phyloP scores from a whole-genome alignment of 1,140 invertebrate genomes.

The Hormaphis cornu region DNA sequence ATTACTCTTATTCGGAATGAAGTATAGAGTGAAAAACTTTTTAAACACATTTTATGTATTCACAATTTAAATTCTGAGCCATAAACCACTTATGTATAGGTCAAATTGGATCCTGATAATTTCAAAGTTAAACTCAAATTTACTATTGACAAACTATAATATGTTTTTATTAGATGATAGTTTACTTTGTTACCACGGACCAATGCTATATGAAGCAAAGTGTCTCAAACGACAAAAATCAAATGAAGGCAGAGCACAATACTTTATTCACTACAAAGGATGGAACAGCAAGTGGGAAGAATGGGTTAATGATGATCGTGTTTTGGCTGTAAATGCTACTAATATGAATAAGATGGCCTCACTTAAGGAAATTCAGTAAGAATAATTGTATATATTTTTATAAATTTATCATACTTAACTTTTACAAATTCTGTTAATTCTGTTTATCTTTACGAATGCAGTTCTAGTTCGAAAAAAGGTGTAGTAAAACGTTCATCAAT shows the following conservation, averaged over 20 bases:
- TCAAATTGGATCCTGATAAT: too few relatives aligned
- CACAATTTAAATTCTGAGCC: too few relatives aligned
- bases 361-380: conserved; percentile 68
- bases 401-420: background rate
- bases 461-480: conserved; percentile 22
- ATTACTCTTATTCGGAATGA: too few relatives aligned
- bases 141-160: background rate
- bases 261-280: conserved; percentile 92
- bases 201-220: conserved; percentile 51
- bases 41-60: too few relatives aligned
- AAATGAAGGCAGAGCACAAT: conserved; percentile 43
- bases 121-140: too few relatives aligned
- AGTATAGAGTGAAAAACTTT: too few relatives aligned
- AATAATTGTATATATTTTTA: background rate
- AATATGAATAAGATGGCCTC: conserved; percentile 86
- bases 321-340: conserved; percentile 84
- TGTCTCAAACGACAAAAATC: conserved; percentile 68
- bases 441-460: background rate
- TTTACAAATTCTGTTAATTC: background rate
- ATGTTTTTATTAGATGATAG: conserved; percentile 33
- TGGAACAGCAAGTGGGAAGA: conserved; percentile 99
- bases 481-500: conserved; percentile 19
- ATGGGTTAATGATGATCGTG: conserved; percentile 89
- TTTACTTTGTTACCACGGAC: conserved; percentile 36
- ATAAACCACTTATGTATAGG: too few relatives aligned